Conservation (phyloP, 2,888 invertebrate species). For the Agriopis marginaria region DNA sequence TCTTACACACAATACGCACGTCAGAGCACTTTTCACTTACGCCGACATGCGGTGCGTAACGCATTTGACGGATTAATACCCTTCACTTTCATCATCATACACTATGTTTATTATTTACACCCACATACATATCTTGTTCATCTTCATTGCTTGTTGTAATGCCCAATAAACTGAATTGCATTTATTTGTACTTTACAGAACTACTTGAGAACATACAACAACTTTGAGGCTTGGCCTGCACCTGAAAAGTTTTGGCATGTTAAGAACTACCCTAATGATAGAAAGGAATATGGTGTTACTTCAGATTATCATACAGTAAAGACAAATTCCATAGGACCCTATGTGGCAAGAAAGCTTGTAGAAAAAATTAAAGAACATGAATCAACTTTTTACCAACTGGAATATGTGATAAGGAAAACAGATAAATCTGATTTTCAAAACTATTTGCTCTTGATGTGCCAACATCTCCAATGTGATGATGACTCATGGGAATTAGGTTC, state of each 20-base stretch:
- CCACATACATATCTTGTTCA: background rate
- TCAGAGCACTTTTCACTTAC: too few species aligned
- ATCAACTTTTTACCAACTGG: constrained; percentile 29
- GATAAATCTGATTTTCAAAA: constrained; percentile 31
- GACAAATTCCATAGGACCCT: background rate
- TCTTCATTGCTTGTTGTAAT: background rate
- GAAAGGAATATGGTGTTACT: background rate
- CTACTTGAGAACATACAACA: constrained; percentile 21
- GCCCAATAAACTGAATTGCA: too few species aligned
- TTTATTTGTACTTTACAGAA: constrained; percentile 15
- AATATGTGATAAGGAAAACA: constrained; percentile 26
- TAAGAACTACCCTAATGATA: constrained; percentile 8
- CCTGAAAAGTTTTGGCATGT: constrained; percentile 12
- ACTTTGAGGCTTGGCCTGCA: constrained; percentile 17
- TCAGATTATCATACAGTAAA: background rate
- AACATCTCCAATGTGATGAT: constrained; percentile 23
- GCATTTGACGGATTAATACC: too few species aligned
- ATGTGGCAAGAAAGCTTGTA: constrained; percentile 15
- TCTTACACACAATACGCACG: too few species aligned
- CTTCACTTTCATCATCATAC: too few species aligned
- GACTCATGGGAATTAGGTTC: constrained; percentile 18
- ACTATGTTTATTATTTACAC: too few species aligned
- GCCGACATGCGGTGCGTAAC: too few species aligned
- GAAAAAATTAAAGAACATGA: constrained; percentile 24
- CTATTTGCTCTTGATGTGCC: constrained; percentile 17